A percentile compares a stretch with the other conserved stretches of the same genome.
These are phyloP conservation scores for Drosophila yakuba DNA, from an alignment of 1,140 invertebrate genomes.

Conservation along the genomic window DNA sequence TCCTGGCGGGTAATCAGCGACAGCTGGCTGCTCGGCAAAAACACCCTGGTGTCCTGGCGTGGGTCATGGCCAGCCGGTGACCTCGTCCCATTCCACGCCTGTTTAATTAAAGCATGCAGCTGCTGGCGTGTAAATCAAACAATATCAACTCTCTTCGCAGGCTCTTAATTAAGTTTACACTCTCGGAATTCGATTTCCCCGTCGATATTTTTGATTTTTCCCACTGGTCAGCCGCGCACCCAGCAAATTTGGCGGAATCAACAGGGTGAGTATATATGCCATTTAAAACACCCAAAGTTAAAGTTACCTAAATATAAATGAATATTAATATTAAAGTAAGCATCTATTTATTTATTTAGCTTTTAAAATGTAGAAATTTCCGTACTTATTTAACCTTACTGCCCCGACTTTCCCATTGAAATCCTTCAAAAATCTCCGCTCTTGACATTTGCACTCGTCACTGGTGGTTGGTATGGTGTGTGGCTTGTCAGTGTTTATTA, in stretches of 20 bases:
- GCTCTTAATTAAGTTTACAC: slow-evolving; percentile 81
- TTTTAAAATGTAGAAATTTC: no score
- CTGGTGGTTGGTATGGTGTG: neutral
- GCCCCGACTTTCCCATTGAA: slow-evolving; percentile 1
- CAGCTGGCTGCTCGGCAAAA: slow-evolving; percentile 52
- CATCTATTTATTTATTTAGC: neutral
- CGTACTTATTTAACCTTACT: neutral
- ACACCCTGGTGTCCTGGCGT: neutral
- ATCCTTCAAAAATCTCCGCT: slow-evolving; percentile 37
- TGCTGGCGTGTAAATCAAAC: slow-evolving; percentile 78
- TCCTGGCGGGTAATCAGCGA: slow-evolving; percentile 68
- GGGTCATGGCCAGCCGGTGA: slow-evolving; percentile 39
- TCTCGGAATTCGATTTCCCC: slow-evolving; percentile 71
- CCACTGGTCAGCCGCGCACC: slow-evolving; percentile 25
- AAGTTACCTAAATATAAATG: no score
- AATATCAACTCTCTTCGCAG: slow-evolving; percentile 69
- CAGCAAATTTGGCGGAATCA: slow-evolving; percentile 24
- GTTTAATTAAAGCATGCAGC: slow-evolving; percentile 58
- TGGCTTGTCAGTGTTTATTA: slow-evolving; percentile 13
- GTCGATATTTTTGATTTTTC: slow-evolving; percentile 53
- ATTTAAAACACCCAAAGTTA: no score
- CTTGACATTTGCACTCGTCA: slow-evolving; percentile 32
- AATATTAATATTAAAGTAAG: neutral
- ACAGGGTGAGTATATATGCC: neutral
- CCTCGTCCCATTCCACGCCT: slow-evolving; percentile 18